A percentile compares a stretch with the other conserved stretches of the same genome.
These are phyloP conservation scores for Apis mellifera DNA, from an alignment of 1,140 invertebrate genomes.

Conservation along the genomic window Amel_HAv3.1 CM009934.2:2706501-2707000, in stretches of 20 bases:
- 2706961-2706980: conserved; percentile 22
- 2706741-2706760: conserved; percentile 37
- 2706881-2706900: too few species aligned
- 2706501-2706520: conserved; percentile 25
- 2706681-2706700: not conserved
- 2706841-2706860: not conserved
- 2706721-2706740: conserved; percentile 43
- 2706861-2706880: too few species aligned
- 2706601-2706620: not conserved
- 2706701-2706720: conserved; percentile 6
- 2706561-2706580: too few species aligned
- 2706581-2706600: not conserved
- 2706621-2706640: not conserved
- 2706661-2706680: not conserved
- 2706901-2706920: too few species aligned
- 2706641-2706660: not conserved
- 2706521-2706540: not conserved
- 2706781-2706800: not conserved
- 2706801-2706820: not conserved
- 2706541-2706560: not conserved
- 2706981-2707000: not conserved
- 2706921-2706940: not conserved
- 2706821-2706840: too few species aligned
- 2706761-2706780: conserved; percentile 5
- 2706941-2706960: too few species aligned